Percentiles rank a stretch among this genome's conserved stretches.
Evolutionary conservation across 92 coral and sea anemone genomes (phyloP).

Genomic region (Parazoanthus darwini): DNA sequence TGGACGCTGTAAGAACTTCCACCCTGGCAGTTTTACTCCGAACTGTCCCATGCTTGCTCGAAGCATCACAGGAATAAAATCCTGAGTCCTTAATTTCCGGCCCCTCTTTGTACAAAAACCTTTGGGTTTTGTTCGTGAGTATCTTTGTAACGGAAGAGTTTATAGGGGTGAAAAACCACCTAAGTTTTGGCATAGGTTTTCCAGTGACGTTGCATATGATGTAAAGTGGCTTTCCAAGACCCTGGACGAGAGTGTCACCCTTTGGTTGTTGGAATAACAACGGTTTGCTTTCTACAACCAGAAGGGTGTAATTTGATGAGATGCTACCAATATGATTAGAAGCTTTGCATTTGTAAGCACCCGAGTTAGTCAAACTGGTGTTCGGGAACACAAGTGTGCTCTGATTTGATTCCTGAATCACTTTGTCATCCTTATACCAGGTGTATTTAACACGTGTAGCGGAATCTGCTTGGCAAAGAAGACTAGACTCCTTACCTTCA

Average conservation of each 20-base stretch:
- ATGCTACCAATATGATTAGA: conserved; percentile 57
- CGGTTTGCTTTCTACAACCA: conserved; percentile 57
- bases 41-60: conserved; percentile 59
- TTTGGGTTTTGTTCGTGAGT: conserved; percentile 44
- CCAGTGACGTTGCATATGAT: conserved; percentile 68
- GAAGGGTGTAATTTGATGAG: conserved; percentile 61
- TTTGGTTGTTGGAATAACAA: conserved; percentile 52
- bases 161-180: conserved; percentile 58
- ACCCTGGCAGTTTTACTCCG: conserved; percentile 55
- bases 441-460: conserved; percentile 47
- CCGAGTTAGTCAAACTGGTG: conserved; percentile 48
- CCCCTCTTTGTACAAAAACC: conserved; percentile 42
- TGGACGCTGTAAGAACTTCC: conserved; percentile 51
- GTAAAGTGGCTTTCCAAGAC: conserved; percentile 38
- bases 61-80: conserved; percentile 55
- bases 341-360: conserved; percentile 58
- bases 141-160: conserved; percentile 25
- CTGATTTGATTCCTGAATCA: conserved; percentile 40
- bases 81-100: conserved; percentile 52
- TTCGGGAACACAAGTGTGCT: conserved; percentile 41
- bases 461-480: conserved; percentile 54
- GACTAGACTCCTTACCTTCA: conserved; percentile 27
- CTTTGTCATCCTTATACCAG: conserved; percentile 55
- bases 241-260: conserved; percentile 27
- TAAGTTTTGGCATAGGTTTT: conserved; percentile 53